phyloP scores from a whole-genome alignment of 1,140 invertebrate genomes.

The Drosophila parabipectinata region DNA sequence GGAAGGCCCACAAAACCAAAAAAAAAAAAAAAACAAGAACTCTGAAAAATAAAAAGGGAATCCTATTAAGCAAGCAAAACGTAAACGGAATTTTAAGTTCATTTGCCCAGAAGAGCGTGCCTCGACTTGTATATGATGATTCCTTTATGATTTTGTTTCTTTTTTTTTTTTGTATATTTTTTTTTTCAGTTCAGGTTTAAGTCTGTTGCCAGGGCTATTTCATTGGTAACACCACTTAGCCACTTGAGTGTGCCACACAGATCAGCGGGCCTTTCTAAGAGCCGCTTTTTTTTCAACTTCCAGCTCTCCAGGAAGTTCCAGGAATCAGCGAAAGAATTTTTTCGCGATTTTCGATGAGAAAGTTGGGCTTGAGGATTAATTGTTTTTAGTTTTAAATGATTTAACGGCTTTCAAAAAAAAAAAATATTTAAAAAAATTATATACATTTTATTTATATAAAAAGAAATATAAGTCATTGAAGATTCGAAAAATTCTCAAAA shows the following conservation, averaged over 20 bases:
- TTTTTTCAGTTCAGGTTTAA: neutral
- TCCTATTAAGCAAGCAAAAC: conserved; percentile 71
- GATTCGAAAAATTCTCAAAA: neutral
- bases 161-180: conserved; percentile 1
- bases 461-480: too few species aligned
- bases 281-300: neutral
- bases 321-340: conserved; percentile 3
- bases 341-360: conserved; percentile 1
- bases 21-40: conserved; percentile 6
- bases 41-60: conserved; percentile 54
- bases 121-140: conserved; percentile 49
- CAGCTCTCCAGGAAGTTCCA: conserved; percentile 7
- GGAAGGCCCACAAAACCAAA: neutral
- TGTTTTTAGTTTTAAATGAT: neutral
- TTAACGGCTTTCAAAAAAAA: neutral
- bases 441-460: too few species aligned
- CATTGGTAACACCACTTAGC: conserved; percentile 13
- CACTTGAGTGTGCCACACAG: conserved; percentile 14
- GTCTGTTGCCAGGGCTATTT: conserved; percentile 1
- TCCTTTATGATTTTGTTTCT: conserved; percentile 18
- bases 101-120: conserved; percentile 53
- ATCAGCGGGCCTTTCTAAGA: conserved; percentile 3
- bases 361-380: neutral
- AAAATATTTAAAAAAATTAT: neutral
- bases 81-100: conserved; percentile 72